phyloP scores from a whole-genome alignment of 2,888 invertebrate species.

The Steinernema hermaphroditum region DNA sequence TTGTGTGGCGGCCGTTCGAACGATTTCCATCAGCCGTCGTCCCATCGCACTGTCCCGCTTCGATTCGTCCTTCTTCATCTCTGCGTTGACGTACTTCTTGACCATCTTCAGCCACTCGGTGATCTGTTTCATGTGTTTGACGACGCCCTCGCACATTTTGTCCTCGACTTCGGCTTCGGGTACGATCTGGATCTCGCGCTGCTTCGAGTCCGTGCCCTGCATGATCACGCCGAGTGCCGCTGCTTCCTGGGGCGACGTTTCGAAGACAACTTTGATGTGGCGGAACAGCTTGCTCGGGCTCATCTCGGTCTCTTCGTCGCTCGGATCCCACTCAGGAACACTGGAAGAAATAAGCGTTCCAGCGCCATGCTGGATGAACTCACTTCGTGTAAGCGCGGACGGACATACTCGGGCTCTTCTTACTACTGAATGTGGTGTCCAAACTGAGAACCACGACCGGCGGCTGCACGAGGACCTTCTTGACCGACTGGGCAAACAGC shows the following conservation, averaged over 20 bases:
- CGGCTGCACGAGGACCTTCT: not conserved
- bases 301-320: not conserved
- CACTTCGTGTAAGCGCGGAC: not conserved
- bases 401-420: not conserved
- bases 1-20: not conserved
- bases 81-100: not conserved
- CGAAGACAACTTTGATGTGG: not conserved
- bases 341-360: not conserved
- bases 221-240: not conserved
- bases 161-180: not conserved
- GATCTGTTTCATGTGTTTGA: not conserved
- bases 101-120: not conserved
- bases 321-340: not conserved
- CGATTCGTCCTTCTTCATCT: not conserved
- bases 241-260: not conserved
- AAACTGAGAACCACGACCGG: not conserved
- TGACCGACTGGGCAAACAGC: not conserved
- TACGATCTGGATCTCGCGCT: not conserved
- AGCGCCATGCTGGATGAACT: not conserved
- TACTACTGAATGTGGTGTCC: not conserved
- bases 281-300: not conserved
- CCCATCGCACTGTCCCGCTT: not conserved
- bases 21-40: not conserved
- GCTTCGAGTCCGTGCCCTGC: not conserved
- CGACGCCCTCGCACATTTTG: not conserved